phyloP scores from a whole-genome alignment of 2,888 invertebrate species.

The Labia minor region DNA sequence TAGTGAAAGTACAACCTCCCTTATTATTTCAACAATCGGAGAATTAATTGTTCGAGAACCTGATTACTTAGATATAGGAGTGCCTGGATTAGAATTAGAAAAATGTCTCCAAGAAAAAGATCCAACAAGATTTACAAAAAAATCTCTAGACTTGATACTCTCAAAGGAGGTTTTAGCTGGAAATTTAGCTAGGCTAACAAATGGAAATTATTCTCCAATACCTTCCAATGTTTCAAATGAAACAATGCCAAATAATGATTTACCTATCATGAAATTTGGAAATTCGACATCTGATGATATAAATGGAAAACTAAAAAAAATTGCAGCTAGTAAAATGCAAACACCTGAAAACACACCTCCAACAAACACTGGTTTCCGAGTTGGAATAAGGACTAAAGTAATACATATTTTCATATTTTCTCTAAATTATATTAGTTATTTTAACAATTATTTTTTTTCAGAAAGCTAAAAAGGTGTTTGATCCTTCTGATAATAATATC shows the following conservation, averaged over 20 bases:
- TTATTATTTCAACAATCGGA: slow-evolving; percentile 58
- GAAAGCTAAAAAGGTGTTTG: slow-evolving; percentile 76
- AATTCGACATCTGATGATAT: slow-evolving; percentile 15
- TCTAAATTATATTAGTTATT: no score
- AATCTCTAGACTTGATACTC: slow-evolving; percentile 52
- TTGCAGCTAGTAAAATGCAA: neutral
- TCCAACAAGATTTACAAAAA: slow-evolving; percentile 49
- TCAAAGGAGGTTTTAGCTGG: slow-evolving; percentile 59
- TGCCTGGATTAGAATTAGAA: slow-evolving; percentile 56
- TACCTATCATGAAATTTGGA: slow-evolving; percentile 21
- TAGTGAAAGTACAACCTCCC: slow-evolving; percentile 33
- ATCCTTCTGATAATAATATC: slow-evolving; percentile 71
- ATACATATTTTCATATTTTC: no score
- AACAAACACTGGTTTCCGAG: slow-evolving; percentile 24
- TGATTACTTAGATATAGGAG: slow-evolving; percentile 58
- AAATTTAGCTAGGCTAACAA: slow-evolving; percentile 53
- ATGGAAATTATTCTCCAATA: slow-evolving; percentile 46
- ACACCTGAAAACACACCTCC: neutral
- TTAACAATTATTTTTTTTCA: slow-evolving; percentile 30
- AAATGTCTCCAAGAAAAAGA: slow-evolving; percentile 54
- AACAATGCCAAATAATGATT: slow-evolving; percentile 14
- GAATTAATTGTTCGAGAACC: slow-evolving; percentile 60
- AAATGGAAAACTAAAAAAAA: neutral
- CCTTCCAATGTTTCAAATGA: slow-evolving; percentile 4
- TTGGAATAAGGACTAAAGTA: slow-evolving; percentile 28